A percentile compares a stretch with the other conserved stretches of the same genome.
Evolutionary conservation across 2,888 invertebrate species (phyloP).

Genomic region (Caenorhabditis parvicauda): DNA sequence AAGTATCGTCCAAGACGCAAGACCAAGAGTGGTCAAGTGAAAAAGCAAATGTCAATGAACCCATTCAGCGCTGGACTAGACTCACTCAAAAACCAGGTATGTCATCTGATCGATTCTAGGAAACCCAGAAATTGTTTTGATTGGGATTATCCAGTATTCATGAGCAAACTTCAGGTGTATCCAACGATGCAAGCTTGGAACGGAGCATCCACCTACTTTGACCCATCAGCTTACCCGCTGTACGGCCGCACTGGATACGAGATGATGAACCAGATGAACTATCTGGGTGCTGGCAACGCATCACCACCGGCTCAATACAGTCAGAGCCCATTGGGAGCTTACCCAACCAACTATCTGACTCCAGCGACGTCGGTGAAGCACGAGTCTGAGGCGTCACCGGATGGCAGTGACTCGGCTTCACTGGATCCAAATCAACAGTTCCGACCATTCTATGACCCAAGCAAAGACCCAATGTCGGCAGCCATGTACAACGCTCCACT

Average conservation of each 20-base stretch:
- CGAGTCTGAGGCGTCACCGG: slow-evolving; percentile 34
- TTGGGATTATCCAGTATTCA: neutral
- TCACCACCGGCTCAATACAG: slow-evolving; percentile 31
- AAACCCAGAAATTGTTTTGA: neutral
- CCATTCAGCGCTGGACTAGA: slow-evolving; percentile 12
- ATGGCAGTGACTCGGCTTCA: slow-evolving; percentile 23
- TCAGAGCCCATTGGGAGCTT: slow-evolving; percentile 30
- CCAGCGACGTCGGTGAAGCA: slow-evolving; percentile 19
- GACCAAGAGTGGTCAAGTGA: no score
- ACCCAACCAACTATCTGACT: slow-evolving; percentile 36
- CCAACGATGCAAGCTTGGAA: slow-evolving; percentile 28
- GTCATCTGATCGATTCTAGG: neutral
- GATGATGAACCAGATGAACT: slow-evolving; percentile 31
- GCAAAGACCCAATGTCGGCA: slow-evolving; percentile 19
- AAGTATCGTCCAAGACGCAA: slow-evolving; percentile 61
- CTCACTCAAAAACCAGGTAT: slow-evolving; percentile 29
- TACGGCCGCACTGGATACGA: slow-evolving; percentile 13
- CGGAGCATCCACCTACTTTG: slow-evolving; percentile 22
- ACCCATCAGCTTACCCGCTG: slow-evolving; percentile 10
- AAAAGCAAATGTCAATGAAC: no score
- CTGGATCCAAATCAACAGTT: slow-evolving; percentile 17
- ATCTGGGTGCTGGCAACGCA: slow-evolving; percentile 9
- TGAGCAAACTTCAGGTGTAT: slow-evolving; percentile 25
- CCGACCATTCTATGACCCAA: slow-evolving; percentile 24
- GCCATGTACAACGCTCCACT: slow-evolving; percentile 19